Evolutionary conservation across 92 coral and sea anemone species (phyloP), one percentile per base, ranked within the genome.

Genomic region (Palythoa heliodiscus): DNA sequence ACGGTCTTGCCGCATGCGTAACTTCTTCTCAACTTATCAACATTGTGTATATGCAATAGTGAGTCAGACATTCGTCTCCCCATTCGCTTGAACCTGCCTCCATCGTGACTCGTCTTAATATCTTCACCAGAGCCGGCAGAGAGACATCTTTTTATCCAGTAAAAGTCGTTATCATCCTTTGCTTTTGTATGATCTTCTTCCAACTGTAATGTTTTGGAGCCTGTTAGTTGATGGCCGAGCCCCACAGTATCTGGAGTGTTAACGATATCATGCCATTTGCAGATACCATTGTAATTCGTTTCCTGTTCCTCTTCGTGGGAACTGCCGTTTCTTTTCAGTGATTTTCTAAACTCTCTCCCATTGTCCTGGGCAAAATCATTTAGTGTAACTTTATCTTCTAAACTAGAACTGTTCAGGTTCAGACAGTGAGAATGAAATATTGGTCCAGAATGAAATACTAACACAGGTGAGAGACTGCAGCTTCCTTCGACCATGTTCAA

Each of bases 41-140:
- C 15, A 43, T 22, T 63, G 55, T 79, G 84, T 23, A 79, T 79
- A 68, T 79, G 84, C 15, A 79, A 63, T 13, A 79, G 13, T 2
- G 84, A 79, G 40, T 79, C 84, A 4, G 84, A 79, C 84, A 79
- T 79, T 61, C 83, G 23, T 22, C 84, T 79, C 48, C 43, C 22
- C 2, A 79, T 11, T 20, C 13, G 57, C 19, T 24, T 79, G 29
- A 47, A 22, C 58, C 63, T 43, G 14, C 58, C 84, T 16, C 63
- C 43, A 5, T 47, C 84, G 12, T 43, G 40, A 39, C 22, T 12
- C 7, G 39, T 23, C 23, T 20, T 79, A 35, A 25, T 11, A 61
- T 63, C 71, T 43, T 61, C 73, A 69, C 73, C 23, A 24, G 84
- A 23, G 40, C 73, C 72, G 8, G n/a, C 72, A 39, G 84, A 79